Percentiles rank a stretch among this genome's conserved stretches.
phyloP scores from a whole-genome alignment of 2,888 invertebrate species.

The Nymphalis urticae region DNA sequence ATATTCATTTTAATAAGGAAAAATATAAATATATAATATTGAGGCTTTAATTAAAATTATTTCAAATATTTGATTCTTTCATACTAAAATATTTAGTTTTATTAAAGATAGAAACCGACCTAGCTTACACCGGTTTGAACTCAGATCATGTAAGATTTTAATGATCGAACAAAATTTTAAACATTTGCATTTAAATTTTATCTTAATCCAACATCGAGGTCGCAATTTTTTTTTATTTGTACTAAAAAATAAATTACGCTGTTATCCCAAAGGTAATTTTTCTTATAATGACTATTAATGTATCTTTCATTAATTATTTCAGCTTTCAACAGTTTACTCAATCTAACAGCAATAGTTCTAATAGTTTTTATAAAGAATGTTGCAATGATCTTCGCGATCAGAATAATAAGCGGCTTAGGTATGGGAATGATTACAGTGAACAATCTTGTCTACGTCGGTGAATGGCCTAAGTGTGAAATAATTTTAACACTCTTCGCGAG shows the following conservation, averaged over 20 bases:
- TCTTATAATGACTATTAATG: too few species aligned
- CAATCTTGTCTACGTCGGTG: conserved; percentile 47
- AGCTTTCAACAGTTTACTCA: conserved; percentile 43
- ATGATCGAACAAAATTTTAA: conserved; percentile 89
- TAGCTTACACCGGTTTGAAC: conserved; percentile 91
- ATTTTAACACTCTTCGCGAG: neutral
- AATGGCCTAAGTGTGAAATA: conserved; percentile 44
- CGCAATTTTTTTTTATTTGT: conserved; percentile 89
- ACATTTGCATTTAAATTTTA: conserved; percentile 85
- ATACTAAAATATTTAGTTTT: neutral
- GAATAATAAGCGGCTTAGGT: conserved; percentile 45
- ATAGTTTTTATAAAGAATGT: conserved; percentile 43
- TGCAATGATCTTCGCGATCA: conserved; percentile 41
- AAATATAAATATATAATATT: too few species aligned
- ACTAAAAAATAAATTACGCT: too few species aligned
- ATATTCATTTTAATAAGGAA: too few species aligned
- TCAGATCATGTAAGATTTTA: conserved; percentile 77
- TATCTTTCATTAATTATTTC: too few species aligned
- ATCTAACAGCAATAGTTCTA: conserved; percentile 44
- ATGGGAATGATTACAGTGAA: conserved; percentile 45
- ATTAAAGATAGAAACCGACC: conserved; percentile 92
- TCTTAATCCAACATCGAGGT: conserved; percentile 95
- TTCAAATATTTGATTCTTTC: too few species aligned
- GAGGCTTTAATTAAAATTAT: too few species aligned
- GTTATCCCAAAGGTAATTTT: too few species aligned